Evolutionary conservation across 2,888 invertebrate species (phyloP), one percentile per base, ranked within the genome.

Genomic region (Tholera decimalis): DNA sequence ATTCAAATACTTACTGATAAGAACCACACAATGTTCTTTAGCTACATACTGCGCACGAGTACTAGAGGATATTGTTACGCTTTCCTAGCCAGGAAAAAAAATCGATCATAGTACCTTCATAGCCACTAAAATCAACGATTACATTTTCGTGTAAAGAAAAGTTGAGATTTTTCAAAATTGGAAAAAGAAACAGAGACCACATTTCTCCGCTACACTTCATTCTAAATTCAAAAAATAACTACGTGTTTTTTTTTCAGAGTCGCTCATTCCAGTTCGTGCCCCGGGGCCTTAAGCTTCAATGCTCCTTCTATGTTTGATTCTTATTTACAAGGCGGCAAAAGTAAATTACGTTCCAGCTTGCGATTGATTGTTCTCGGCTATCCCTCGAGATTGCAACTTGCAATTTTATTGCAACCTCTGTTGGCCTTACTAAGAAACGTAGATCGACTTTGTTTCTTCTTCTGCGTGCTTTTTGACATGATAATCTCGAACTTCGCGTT

Each of bases 311-410:
- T 85, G 88, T 85, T 87, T 88, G 87, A 85, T 86, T 85, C 87
- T 89, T 91, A 89, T 91, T 92, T 92, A 90, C 90, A 87, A 90
- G 90, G 88, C 89, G 89, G 88, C 86, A 89, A 88, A 90, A 92
- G 89, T 91, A 92, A 92, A 92, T 92, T 90, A 91, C 91, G 83
- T 80, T 77, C 84, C 80, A 86, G 88, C 86, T 79, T 79, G 82
- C 86, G 90, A 92, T 91, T 92, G 92, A 93, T 92, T 91, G 91
- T 89, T 85, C 82, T 79, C 77, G 58, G 83, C 83, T 83, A 86
- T 86, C 91, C 84, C 88, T 49, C 35, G 88, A 85, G 89, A 90
- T 88, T 86, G 86, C 90, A 86, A 85, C 83, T 80, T 88, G 90
- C 89, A 90, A 87, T 88, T 85, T 89, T 89, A 89, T 89, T 89